Evolutionary conservation across 2,888 invertebrate genomes (phyloP), one percentile per base, ranked within the genome.

Genomic region (Molorchus minor): DNA sequence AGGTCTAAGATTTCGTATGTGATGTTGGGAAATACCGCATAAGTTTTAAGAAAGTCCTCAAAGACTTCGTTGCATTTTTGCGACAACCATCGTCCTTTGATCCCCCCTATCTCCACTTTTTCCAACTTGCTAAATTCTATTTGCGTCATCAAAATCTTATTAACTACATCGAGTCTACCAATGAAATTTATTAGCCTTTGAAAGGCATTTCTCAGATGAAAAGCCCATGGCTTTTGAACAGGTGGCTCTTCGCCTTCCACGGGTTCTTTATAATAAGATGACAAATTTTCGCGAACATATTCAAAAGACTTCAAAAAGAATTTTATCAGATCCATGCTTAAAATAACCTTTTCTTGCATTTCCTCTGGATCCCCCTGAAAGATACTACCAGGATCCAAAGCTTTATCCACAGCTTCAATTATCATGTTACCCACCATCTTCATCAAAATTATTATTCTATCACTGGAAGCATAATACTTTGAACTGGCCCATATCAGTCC

Each of bases 401-500:
- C 88, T 65, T 85, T 86, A 0, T 86, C 85, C 15, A 88, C 88
- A 82, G 90, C 87, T 61, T 87, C 86, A 51, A 96, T 93, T 1
- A 96, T 78, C 68, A 94, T 82, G 79, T 96, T 96, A 68, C 91
- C 88, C 15, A 94, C 84, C 80, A 93, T 88, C 65, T 88, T 87
- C 7, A 96, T 83, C 0, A 96, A 82, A 1, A 90, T 88, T 72
- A 89, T 84, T 72, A 90, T 86, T 61, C 87, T 81, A 80, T 82
- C 74, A 83, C 74, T 79, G 21, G 71, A 74, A 12, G 77, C 73
- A 59, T 79, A 81, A 61, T 80, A 80, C 49, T 66, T 70, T 0
- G 94, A 95, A 76, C 91, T 88, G 0, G 90, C 88, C 96, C 96
- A 97, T 13, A 94, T 82, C 5, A 96, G 81, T 17, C 93, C 93